Percentiles rank a stretch among this genome's conserved stretches.
These are phyloP conservation scores for Pherbina coryleti DNA, from an alignment of 2,888 invertebrate species.

Conservation along the genomic window DNA sequence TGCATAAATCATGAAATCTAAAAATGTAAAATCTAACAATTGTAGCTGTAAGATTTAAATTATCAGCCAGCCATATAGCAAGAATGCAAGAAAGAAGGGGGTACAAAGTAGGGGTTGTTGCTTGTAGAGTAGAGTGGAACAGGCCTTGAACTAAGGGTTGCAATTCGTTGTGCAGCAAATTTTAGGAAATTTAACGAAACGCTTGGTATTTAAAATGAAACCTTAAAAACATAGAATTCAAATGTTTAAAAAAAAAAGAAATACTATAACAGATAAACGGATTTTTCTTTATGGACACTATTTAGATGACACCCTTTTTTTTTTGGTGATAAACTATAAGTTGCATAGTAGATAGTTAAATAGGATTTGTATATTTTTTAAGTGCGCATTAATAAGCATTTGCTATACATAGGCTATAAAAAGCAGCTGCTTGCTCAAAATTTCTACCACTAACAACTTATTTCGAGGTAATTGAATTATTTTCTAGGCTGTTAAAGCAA, in stretches of 20 bases:
- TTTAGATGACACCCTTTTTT: background rate
- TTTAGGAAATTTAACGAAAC: background rate
- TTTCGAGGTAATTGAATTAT: no score
- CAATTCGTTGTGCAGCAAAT: background rate
- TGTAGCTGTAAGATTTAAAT: slow-evolving; percentile 24
- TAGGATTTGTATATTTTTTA: slow-evolving; percentile 34
- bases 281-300: no score
- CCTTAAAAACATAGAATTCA: background rate
- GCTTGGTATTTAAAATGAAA: background rate
- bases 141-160: background rate
- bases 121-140: slow-evolving; percentile 1
- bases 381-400: slow-evolving; percentile 15
- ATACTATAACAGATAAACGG: background rate
- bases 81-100: background rate
- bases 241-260: background rate
- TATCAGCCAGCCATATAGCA: background rate
- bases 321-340: background rate
- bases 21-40: slow-evolving; percentile 35
- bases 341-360: background rate
- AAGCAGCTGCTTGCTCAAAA: slow-evolving; percentile 1
- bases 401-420: background rate
- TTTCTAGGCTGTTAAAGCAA: no score
- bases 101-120: background rate
- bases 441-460: no score
- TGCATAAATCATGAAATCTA: slow-evolving; percentile 32